Conservation (phyloP, 2,888 invertebrate genomes). For the Oasisia sp. region DNA sequence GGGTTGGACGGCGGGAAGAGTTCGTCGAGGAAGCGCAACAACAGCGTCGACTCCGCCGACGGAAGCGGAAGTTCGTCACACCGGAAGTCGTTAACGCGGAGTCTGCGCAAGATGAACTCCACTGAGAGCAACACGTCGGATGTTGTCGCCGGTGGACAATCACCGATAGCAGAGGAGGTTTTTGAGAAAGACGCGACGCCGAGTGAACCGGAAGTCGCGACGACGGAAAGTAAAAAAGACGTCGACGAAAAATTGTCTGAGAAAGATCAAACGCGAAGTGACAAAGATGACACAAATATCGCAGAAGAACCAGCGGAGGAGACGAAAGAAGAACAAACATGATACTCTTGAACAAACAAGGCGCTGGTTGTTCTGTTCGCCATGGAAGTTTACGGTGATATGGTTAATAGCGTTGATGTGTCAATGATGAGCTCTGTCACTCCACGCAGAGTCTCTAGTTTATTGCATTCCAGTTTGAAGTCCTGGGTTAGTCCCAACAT, state of each 20-base stretch:
- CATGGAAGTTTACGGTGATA: background rate
- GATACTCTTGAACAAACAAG: background rate
- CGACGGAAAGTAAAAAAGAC: background rate
- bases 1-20: background rate
- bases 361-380: background rate
- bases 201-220: background rate
- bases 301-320: background rate
- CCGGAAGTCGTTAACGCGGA: background rate
- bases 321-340: background rate
- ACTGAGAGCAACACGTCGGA: background rate
- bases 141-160: background rate
- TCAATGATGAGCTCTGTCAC: background rate
- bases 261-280: background rate
- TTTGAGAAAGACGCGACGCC: background rate
- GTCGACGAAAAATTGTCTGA: background rate
- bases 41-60: background rate
- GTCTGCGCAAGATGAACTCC: background rate
- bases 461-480: background rate
- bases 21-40: background rate
- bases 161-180: background rate
- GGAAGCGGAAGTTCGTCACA: background rate
- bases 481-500: background rate
- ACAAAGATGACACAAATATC: background rate
- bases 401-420: background rate
- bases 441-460: background rate